Evolutionary conservation across 2,888 invertebrate genomes (phyloP).

Genomic region (Eupeodes luniger): DNA sequence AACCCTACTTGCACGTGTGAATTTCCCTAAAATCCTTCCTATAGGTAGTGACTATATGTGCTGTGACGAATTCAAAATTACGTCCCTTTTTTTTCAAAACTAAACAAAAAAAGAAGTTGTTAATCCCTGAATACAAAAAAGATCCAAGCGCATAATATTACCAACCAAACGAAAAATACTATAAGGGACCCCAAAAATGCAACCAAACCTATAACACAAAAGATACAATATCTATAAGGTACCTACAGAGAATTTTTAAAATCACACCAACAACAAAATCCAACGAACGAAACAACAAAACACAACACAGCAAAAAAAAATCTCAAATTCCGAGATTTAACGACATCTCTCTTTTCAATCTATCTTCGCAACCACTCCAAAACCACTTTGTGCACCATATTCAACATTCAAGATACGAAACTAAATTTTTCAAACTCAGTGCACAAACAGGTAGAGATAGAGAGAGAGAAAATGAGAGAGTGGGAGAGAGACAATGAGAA

Average conservation of each 20-base stretch:
- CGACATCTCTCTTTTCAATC: constrained; percentile 44
- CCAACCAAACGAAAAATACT: constrained; percentile 6
- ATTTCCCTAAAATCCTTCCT: constrained; percentile 73
- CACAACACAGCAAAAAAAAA: constrained; percentile 42
- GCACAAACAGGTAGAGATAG: constrained; percentile 78
- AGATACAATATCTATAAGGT: constrained; percentile 46
- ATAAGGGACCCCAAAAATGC: constrained; percentile 52
- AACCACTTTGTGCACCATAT: constrained; percentile 59
- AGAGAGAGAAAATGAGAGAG: constrained; percentile 57
- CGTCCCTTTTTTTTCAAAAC: constrained; percentile 30
- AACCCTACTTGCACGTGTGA: constrained; percentile 51
- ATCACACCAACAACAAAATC: constrained; percentile 6
- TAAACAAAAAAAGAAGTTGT: not conserved
- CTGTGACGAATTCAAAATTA: constrained; percentile 74
- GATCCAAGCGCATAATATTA: constrained; percentile 66
- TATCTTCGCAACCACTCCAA: constrained; percentile 52
- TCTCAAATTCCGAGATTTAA: constrained; percentile 63
- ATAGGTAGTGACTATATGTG: constrained; percentile 21
- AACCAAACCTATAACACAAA: constrained; percentile 25
- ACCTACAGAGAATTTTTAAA: constrained; percentile 22
- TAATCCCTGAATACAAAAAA: constrained; percentile 38
- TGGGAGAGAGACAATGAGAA: constrained; percentile 46
- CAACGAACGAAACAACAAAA: constrained; percentile 17
- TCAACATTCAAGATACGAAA: not conserved
- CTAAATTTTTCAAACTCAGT: constrained; percentile 34